Evolutionary conservation across 2,888 invertebrate genomes (phyloP).

Genomic region (Nomada goodeniana): DNA sequence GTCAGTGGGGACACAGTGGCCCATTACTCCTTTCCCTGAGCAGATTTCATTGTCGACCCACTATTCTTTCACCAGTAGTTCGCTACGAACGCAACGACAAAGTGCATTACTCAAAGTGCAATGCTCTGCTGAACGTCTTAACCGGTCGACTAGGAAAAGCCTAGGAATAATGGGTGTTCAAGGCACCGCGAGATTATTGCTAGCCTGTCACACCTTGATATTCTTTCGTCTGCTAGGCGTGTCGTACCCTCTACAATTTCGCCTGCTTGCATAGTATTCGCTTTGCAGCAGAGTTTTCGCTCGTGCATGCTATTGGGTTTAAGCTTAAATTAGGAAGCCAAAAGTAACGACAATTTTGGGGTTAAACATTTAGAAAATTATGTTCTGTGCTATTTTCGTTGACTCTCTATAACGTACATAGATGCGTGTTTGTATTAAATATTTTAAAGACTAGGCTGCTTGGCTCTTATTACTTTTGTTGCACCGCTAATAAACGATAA

Average conservation of each 20-base stretch:
- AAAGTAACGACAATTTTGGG: too few species aligned
- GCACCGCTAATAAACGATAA: too few species aligned
- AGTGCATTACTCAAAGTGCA: slow-evolving; percentile 54
- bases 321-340: too few species aligned
- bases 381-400: too few species aligned
- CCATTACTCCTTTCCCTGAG: neutral
- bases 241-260: slow-evolving; percentile 35
- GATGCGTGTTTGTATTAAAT: too few species aligned
- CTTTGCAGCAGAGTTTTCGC: neutral
- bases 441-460: too few species aligned
- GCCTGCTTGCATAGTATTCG: slow-evolving; percentile 16
- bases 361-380: too few species aligned
- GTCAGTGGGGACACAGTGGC: neutral
- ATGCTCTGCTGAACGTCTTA: slow-evolving; percentile 62
- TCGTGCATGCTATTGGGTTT: neutral
- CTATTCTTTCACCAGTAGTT: slow-evolving; percentile 27
- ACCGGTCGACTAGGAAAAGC: slow-evolving; percentile 51
- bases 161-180: slow-evolving; percentile 54
- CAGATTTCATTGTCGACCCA: slow-evolving; percentile 15
- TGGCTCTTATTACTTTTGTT: too few species aligned
- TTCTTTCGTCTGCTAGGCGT: slow-evolving; percentile 62
- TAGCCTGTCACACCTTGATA: slow-evolving; percentile 67
- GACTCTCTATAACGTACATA: too few species aligned
- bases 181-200: slow-evolving; percentile 57
- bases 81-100: slow-evolving; percentile 28